Percentiles rank a stretch among this genome's conserved stretches.
Evolutionary conservation across 2,888 invertebrate species (phyloP).

Genomic region (Oscheius sp.): DNA sequence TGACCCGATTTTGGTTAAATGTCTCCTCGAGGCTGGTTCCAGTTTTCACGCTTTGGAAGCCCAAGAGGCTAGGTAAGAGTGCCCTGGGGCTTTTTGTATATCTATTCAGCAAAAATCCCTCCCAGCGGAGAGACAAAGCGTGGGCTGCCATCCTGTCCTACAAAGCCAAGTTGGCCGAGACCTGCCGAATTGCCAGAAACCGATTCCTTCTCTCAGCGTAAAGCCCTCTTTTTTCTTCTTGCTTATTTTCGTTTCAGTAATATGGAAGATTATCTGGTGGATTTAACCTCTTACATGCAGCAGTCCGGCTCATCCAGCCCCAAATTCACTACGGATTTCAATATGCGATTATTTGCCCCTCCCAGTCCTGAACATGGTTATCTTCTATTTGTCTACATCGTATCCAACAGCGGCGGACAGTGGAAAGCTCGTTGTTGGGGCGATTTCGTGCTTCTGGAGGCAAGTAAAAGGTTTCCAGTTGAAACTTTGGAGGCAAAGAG

Average conservation of each 20-base stretch:
- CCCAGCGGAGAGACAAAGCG: not conserved
- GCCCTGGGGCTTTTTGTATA: too few species aligned
- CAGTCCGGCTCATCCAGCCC: too few species aligned
- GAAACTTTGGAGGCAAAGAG: too few species aligned
- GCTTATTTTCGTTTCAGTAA: too few species aligned
- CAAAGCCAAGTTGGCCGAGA: not conserved
- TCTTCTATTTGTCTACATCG: not conserved
- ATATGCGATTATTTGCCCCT: too few species aligned
- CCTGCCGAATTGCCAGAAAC: not conserved
- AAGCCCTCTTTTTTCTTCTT: too few species aligned
- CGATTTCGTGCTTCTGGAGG: not conserved
- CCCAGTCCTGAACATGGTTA: not conserved
- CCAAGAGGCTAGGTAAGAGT: not conserved
- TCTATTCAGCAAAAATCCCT: too few species aligned
- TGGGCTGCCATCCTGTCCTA: not conserved
- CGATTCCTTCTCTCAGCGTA: not conserved
- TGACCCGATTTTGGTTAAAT: constrained; percentile 1
- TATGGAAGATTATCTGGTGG: too few species aligned
- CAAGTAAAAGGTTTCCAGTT: too few species aligned
- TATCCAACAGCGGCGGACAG: not conserved
- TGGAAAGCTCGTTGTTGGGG: constrained; percentile 8
- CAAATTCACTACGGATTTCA: too few species aligned
- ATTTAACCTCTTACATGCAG: too few species aligned
- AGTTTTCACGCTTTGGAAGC: not conserved
- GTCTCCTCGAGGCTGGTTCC: constrained; percentile 23